These are phyloP conservation scores for Empidonax alnorum DNA, from an alignment of 2,113 vertebrate species.

Conservation along the genomic window DNA sequence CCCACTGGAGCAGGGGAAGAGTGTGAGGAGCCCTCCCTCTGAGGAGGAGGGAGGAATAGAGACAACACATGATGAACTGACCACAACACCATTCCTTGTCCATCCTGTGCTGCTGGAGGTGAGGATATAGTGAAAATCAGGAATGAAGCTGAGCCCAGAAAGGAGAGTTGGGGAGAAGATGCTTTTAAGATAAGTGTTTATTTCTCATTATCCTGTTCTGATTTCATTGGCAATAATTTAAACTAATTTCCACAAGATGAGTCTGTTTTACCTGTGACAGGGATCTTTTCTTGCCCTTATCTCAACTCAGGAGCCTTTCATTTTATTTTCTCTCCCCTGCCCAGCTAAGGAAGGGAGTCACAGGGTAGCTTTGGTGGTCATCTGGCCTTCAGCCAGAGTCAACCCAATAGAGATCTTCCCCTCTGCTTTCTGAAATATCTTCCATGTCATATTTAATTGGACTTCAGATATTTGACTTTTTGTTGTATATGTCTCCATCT, in stretches of 20 bases:
- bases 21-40: neutral
- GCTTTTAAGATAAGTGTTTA: neutral
- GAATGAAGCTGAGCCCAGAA: neutral
- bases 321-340: neutral
- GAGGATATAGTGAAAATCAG: neutral
- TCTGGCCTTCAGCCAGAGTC: neutral
- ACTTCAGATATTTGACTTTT: neutral
- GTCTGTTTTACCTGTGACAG: fast-evolving
- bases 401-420: neutral
- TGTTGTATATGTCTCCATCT: neutral
- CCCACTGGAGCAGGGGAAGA: neutral
- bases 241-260: neutral
- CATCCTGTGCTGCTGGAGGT: neutral
- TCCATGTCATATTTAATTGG: neutral
- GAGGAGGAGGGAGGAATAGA: neutral
- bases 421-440: neutral
- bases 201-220: neutral
- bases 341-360: neutral
- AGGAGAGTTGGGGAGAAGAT: neutral
- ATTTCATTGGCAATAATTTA: neutral
- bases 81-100: neutral
- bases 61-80: neutral
- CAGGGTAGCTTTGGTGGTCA: neutral
- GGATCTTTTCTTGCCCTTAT: neutral
- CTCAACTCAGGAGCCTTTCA: fast-evolving